A percentile compares a stretch with the other conserved stretches of the same genome.
phyloP scores from a whole-genome alignment of 2,113 vertebrate genomes.

The Pteropus alecto region DNA sequence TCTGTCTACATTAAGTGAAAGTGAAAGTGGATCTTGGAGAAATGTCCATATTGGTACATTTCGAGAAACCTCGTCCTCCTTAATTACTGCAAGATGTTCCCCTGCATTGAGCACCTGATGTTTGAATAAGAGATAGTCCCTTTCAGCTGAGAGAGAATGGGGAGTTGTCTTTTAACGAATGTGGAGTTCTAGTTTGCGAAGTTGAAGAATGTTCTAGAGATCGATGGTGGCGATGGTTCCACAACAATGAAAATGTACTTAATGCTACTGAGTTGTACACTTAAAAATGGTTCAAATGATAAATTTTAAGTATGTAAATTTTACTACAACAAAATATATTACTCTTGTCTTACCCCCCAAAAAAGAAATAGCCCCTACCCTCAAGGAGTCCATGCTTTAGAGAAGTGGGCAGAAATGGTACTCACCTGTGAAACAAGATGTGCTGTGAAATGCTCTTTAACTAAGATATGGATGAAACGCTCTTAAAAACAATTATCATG shows the following conservation, averaged over 20 bases:
- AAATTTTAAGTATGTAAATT: too few species aligned
- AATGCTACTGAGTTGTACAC: too few species aligned
- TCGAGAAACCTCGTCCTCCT: not conserved
- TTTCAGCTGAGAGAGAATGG: not conserved
- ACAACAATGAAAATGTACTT: not conserved
- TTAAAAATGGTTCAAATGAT: too few species aligned
- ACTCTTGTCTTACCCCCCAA: too few species aligned
- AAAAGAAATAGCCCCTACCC: too few species aligned
- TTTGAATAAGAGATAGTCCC: not conserved
- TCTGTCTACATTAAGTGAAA: not conserved
- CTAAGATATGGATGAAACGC: too few species aligned
- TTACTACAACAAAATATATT: too few species aligned
- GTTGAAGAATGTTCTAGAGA: not conserved
- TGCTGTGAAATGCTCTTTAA: too few species aligned
- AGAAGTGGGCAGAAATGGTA: too few species aligned
- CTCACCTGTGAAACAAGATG: too few species aligned
- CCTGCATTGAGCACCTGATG: not conserved
- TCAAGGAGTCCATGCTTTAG: too few species aligned
- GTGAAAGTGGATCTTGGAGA: not conserved
- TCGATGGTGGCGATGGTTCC: not conserved
- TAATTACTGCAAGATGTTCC: not conserved
- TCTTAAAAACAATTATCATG: too few species aligned
- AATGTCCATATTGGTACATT: not conserved
- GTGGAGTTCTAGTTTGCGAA: not conserved
- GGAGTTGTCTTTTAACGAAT: not conserved